A percentile compares a stretch with the other conserved stretches of the same genome.
Evolutionary conservation across 2,113 vertebrate genomes (phyloP).

Genomic region (Motacilla tschutschensis): DNA sequence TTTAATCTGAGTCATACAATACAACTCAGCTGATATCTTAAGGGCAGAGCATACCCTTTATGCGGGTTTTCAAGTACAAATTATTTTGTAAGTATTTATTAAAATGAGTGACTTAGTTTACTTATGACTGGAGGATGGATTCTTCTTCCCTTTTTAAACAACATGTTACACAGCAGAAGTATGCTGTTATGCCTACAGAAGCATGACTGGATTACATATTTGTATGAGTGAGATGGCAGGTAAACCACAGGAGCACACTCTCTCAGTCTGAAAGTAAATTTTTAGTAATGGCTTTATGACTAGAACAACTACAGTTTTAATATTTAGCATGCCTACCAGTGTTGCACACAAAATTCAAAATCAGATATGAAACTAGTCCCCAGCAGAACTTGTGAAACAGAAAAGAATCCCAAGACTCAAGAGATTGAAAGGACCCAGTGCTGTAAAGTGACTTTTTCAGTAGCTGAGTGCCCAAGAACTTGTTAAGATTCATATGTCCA

Average conservation of each 20-base stretch:
- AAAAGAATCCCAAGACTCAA: slow-evolving; percentile 21
- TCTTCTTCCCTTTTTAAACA: background rate
- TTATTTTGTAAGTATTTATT: background rate
- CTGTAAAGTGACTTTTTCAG: slow-evolving; percentile 43
- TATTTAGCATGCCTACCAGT: background rate
- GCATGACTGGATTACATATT: background rate
- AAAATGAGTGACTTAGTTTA: background rate
- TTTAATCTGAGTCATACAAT: background rate
- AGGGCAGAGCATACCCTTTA: background rate
- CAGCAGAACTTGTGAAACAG: background rate
- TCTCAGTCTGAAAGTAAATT: background rate
- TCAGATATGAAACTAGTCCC: background rate
- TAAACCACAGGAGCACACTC: background rate
- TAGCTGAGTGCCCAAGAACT: background rate
- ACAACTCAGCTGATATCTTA: background rate
- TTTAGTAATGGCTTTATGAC: background rate
- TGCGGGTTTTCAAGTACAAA: background rate
- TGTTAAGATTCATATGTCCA: background rate
- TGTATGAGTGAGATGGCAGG: background rate
- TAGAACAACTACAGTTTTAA: background rate
- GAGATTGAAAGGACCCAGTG: slow-evolving; percentile 38
- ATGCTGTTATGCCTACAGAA: background rate
- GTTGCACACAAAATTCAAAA: background rate
- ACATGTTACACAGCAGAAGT: background rate
- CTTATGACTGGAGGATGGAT: background rate